Base-by-base conservation (phyloP, 2,888 invertebrate genomes). In the Hirtodrosophila duncani region DNA sequence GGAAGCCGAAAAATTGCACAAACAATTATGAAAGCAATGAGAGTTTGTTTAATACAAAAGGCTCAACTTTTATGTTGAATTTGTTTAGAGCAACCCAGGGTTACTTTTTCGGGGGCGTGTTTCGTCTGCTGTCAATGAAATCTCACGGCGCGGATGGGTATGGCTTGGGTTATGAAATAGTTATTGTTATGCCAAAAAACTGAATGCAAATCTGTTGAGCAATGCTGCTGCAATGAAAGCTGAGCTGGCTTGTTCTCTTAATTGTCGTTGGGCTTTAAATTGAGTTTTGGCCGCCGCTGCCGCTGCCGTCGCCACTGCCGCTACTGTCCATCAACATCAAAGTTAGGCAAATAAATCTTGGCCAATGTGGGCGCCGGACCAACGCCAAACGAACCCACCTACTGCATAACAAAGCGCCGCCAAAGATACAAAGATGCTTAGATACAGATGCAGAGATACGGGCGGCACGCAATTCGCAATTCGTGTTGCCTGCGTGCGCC, bases 41-140 rank as follows among this genome's bases (percentile, higher is more conserved):
- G 50, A 49, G 30, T 41, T 50, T 52, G 26, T 7, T n/a, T n/a
- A 57, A 65, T 65, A 51, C 57, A 53, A 60, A 55, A 48, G 59
- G 5, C 39, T 41, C 34, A 42, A 53, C 49, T 17, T 23, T 36
- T 13, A 11, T 38, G 44, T 18, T 71, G 65, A 68, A 55, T n/a
- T n/a, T n/a, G n/a, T n/a, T n/a, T n/a, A n/a, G 58, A 62, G 65
- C 69, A 44, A 63, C 69, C 55, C 59, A 61, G 43, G 62, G 44
- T 31, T 38, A 33, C 30, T 50, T 60, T 45, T n/a, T n/a, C n/a
- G n/a, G n/a, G 63, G 71, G 71, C 50, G 67, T 70, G 57, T 51
- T 17, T 13, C 34, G 62, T 10, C 30, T n/a, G 1, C 53, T 52
- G 71, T 71, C 72, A 68, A 72, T 77, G 60, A 48, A 55, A 51